Evolutionary conservation across 2,113 vertebrate species (phyloP).

Genomic region (Orthonyx spaldingii): DNA sequence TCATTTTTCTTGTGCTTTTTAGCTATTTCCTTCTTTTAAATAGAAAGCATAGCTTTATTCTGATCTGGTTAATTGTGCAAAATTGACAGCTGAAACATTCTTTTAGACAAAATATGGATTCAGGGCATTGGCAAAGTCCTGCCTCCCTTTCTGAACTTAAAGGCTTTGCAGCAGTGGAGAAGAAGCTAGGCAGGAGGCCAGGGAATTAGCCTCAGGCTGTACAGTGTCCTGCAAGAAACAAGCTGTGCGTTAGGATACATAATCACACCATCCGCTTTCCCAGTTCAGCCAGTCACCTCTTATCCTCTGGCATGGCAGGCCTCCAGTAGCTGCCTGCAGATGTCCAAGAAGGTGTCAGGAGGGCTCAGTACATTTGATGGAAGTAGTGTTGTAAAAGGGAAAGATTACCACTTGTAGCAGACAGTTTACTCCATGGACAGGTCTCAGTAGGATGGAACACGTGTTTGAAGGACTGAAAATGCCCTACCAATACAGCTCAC

Average conservation of each 20-base stretch:
- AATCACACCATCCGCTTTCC: background rate
- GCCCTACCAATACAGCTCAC: background rate
- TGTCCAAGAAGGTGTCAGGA: constrained; percentile 40
- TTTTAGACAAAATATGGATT: background rate
- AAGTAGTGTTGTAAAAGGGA: background rate
- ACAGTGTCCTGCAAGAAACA: constrained; percentile 19
- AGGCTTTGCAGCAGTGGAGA: background rate
- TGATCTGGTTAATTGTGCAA: background rate
- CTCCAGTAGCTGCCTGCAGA: constrained; percentile 15
- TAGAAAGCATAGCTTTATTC: background rate
- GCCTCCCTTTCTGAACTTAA: background rate
- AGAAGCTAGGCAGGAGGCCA: constrained; percentile 25
- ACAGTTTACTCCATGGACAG: background rate
- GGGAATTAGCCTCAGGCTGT: constrained; percentile 29
- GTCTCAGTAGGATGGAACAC: background rate
- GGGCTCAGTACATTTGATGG: constrained; percentile 9
- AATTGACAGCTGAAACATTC: background rate
- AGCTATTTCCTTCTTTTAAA: background rate
- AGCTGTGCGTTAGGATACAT: background rate
- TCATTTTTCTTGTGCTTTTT: background rate
- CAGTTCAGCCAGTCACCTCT: background rate
- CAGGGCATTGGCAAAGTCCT: background rate
- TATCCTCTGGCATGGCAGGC: constrained; percentile 15
- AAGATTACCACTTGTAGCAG: background rate
- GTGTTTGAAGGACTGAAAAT: background rate